These are phyloP conservation scores for Chamaetylas fuelleborni DNA, from an alignment of 2,113 vertebrate genomes.

Conservation along the genomic window DNA sequence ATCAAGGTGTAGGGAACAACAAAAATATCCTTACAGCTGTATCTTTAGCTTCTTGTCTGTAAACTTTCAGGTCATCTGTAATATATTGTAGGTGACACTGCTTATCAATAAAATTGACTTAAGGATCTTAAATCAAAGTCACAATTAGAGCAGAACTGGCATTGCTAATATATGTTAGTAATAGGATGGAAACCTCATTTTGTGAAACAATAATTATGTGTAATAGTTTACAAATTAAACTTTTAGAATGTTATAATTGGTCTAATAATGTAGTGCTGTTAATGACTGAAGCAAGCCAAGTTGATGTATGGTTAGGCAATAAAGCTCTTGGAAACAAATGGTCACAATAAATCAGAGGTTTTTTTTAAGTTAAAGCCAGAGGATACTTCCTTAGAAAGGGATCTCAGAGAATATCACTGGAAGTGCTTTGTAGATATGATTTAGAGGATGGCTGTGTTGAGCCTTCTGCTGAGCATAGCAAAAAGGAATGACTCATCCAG, in stretches of 20 bases:
- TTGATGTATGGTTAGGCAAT: conserved; percentile 8
- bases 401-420: neutral
- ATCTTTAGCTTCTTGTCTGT: conserved; percentile 17
- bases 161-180: conserved; percentile 66
- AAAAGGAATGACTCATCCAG: neutral
- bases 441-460: neutral
- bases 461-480: neutral
- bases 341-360: conserved; percentile 33
- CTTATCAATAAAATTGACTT: conserved; percentile 75
- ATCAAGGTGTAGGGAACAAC: neutral
- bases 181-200: conserved; percentile 57
- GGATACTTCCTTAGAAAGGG: neutral
- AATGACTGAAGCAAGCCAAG: conserved; percentile 6
- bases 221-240: conserved; percentile 50
- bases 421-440: neutral
- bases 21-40: neutral
- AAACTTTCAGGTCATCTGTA: conserved; percentile 56
- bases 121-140: conserved; percentile 62
- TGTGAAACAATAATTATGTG: conserved; percentile 62
- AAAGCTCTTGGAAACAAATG: conserved; percentile 23
- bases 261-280: conserved; percentile 43
- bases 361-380: neutral
- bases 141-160: conserved; percentile 66
- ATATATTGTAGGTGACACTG: conserved; percentile 59
- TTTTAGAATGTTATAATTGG: conserved; percentile 49